Percentiles rank a stretch among this genome's conserved stretches.
Evolutionary conservation across 2,888 invertebrate genomes (phyloP).

Genomic region (Trissoscelio sp.): DNA sequence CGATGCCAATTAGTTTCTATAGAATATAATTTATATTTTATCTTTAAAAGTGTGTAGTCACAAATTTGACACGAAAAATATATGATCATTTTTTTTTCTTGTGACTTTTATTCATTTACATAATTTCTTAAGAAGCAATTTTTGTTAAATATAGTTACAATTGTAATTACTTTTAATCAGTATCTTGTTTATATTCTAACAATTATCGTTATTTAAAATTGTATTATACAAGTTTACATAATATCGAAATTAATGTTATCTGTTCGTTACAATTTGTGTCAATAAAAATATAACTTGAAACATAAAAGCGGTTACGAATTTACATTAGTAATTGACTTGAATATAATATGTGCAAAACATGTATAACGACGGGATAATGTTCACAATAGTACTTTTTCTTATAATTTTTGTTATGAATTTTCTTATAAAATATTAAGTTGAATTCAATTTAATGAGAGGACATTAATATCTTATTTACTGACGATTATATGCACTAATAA

Average conservation of each 20-base stretch:
- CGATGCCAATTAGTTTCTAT: slow-evolving; percentile 25
- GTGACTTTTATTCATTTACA: slow-evolving; percentile 13
- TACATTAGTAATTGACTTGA: slow-evolving; percentile 41
- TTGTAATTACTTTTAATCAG: slow-evolving; percentile 7
- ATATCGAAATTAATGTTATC: not conserved
- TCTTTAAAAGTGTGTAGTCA: slow-evolving; percentile 17
- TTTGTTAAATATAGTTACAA: slow-evolving; percentile 22
- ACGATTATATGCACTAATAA: slow-evolving; percentile 28
- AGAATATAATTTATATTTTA: slow-evolving; percentile 19
- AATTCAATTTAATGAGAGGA: slow-evolving; percentile 28
- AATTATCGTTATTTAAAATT: slow-evolving; percentile 5
- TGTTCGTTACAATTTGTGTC: no score
- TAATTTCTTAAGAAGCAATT: slow-evolving; percentile 19
- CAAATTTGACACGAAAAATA: slow-evolving; percentile 48
- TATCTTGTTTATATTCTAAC: slow-evolving; percentile 10
- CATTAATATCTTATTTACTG: slow-evolving; percentile 73
- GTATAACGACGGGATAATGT: slow-evolving; percentile 7
- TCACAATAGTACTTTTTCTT: slow-evolving; percentile 1
- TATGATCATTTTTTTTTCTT: slow-evolving; percentile 20
- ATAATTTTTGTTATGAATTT: no score
- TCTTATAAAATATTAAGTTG: no score
- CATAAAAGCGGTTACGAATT: no score
- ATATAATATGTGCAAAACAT: slow-evolving; percentile 26
- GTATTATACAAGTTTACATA: slow-evolving; percentile 23
- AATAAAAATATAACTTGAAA: no score